phyloP scores from a whole-genome alignment of 2,797 vertebrate genomes.

The Poecile montanus region DNA sequence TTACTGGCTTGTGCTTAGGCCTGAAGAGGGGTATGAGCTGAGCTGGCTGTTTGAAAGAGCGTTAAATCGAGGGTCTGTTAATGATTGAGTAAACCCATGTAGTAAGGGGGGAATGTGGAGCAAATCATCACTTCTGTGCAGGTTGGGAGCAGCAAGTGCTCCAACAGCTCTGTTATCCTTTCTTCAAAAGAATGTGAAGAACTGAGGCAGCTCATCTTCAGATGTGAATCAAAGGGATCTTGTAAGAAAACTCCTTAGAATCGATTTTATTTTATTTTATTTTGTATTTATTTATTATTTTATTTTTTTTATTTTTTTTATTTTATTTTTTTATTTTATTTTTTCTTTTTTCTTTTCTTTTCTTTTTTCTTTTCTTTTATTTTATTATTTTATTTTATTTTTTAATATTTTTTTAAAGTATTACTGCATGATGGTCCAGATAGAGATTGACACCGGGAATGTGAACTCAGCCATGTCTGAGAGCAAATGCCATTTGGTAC shows the following conservation, averaged over 20 bases:
- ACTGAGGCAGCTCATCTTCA: background rate
- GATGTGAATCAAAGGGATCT: background rate
- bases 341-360: background rate
- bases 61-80: background rate
- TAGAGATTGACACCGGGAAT: background rate
- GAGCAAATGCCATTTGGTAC: background rate
- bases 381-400: no score
- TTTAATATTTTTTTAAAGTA: background rate
- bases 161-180: background rate
- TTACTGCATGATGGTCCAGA: background rate
- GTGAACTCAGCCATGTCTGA: fast-evolving
- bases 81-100: background rate
- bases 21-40: background rate
- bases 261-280: background rate
- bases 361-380: no score
- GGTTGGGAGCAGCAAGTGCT: background rate
- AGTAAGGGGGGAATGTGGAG: background rate
- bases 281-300: no score
- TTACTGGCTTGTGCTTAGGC: background rate
- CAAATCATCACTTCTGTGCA: background rate
- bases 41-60: background rate
- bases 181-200: background rate
- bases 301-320: background rate
- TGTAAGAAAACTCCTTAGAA: background rate
- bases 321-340: no score